phyloP scores from a whole-genome alignment of 2,797 vertebrate species.

The Macroramphosus scolopax region DNA sequence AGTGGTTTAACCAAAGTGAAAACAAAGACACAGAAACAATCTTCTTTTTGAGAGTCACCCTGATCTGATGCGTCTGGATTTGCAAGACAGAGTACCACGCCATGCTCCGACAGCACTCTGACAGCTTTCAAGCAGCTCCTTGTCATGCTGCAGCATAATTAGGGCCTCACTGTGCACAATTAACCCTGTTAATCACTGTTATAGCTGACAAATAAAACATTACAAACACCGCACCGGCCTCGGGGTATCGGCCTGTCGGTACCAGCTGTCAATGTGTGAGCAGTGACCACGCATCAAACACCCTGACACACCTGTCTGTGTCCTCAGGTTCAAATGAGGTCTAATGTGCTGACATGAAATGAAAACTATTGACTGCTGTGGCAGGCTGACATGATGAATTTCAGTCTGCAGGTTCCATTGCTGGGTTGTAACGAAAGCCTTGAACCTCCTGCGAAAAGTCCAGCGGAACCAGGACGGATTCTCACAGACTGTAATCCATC shows the following conservation, averaged over 20 bases:
- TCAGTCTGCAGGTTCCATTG: constrained; percentile 26
- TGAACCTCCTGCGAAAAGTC: constrained; percentile 37
- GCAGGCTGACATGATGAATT: constrained; percentile 38
- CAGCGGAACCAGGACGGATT: constrained; percentile 34
- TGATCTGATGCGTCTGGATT: constrained; percentile 25
- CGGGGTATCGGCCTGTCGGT: constrained; percentile 44
- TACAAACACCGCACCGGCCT: constrained; percentile 42
- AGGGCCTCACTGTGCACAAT: constrained; percentile 56
- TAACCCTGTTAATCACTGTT: constrained; percentile 65
- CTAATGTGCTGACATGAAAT: constrained; percentile 46
- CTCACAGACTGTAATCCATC: constrained; percentile 55
- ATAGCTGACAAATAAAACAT: constrained; percentile 51
- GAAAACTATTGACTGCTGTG: constrained; percentile 40
- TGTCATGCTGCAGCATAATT: constrained; percentile 52
- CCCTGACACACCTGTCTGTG: too few species aligned
- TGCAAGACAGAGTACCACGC: too few species aligned
- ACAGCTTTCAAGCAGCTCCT: constrained; percentile 47
- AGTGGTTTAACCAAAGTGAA: constrained; percentile 7
- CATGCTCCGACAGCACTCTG: constrained; percentile 21
- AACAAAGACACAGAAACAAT: constrained; percentile 5
- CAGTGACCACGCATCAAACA: constrained; percentile 42
- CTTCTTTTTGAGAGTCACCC: constrained; percentile 26
- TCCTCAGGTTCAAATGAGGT: constrained; percentile 33
- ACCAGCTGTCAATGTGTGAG: constrained; percentile 40
- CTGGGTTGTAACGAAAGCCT: constrained; percentile 15